These are phyloP conservation scores for Chlorops oryzae DNA, from an alignment of 1,140 invertebrate genomes.

Conservation along the genomic window DNA sequence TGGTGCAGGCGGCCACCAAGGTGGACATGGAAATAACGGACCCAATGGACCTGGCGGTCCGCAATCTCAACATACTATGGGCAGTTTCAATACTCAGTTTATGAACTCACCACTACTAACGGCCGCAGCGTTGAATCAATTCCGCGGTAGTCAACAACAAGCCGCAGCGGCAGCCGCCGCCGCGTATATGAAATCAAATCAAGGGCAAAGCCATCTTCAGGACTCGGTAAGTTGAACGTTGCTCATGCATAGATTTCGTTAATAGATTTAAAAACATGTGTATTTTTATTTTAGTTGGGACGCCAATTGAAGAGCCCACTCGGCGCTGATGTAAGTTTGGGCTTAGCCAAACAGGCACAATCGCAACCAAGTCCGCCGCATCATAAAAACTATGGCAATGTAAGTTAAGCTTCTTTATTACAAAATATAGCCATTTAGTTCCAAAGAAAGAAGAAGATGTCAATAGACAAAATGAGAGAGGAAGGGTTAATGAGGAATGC, in stretches of 20 bases:
- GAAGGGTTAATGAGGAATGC: too few species aligned
- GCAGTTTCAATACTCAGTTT: slow-evolving; percentile 45
- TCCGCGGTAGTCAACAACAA: slow-evolving; percentile 48
- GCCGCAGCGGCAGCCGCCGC: slow-evolving; percentile 47
- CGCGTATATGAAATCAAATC: slow-evolving; percentile 53
- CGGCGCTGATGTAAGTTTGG: slow-evolving; percentile 48
- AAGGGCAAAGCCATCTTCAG: slow-evolving; percentile 52
- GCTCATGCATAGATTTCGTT: too few species aligned
- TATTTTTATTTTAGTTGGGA: slow-evolving; percentile 31
- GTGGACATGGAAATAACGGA: slow-evolving; percentile 29
- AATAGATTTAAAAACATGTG: background rate
- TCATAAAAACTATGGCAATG: slow-evolving; percentile 54
- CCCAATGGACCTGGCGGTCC: slow-evolving; percentile 20
- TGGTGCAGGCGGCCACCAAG: slow-evolving; percentile 35
- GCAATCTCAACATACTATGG: slow-evolving; percentile 44
- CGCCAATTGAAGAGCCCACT: slow-evolving; percentile 55
- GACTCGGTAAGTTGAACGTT: slow-evolving; percentile 43
- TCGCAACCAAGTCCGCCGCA: slow-evolving; percentile 55
- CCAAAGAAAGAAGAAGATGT: too few species aligned
- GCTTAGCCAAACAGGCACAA: slow-evolving; percentile 47
- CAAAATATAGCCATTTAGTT: background rate
- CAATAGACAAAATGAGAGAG: too few species aligned
- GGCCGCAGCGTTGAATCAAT: slow-evolving; percentile 42
- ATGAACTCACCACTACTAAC: slow-evolving; percentile 46
- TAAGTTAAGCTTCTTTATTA: too few species aligned